Base-by-base conservation (phyloP, 2,888 invertebrate species). In the Aleiodes testaceus region DNA sequence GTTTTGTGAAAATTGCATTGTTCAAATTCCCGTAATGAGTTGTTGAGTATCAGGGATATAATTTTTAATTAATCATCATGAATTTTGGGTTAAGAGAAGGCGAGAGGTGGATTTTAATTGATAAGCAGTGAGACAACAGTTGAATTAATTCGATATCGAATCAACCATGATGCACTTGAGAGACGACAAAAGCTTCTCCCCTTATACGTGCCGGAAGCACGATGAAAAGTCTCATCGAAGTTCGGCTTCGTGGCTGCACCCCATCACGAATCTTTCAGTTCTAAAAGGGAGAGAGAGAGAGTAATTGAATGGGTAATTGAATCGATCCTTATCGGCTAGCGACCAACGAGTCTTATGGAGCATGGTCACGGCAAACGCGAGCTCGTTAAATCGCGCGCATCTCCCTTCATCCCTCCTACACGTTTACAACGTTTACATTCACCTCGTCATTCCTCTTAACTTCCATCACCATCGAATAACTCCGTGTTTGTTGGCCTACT, bases 221-320 rank as follows among this genome's bases (percentile, higher is more conserved):
- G 63, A 50, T 45, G 63, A 22, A 70, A 64, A 74, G 66, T 70
- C 70, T 74, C 63, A 74, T 75, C 70, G 71, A 73, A 75, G 67
- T 75, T 73, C 59, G 73, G 72, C 75, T 77, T 77, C 77, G 75
- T 77, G 76, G 76, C 59, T 77, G 72, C 59, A 69, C 68, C 73
- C 75, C 74, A 77, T 77, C 77, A 77, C 75, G 76, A 77, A 75
- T 75, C 74, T 73, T 70, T 75, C 72, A 18, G 59, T 45, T 63
- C 63, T n/a, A 45, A 44, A 44, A 61, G 70, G 36, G 36, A 36
- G 36, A 36, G 11, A 36, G 36, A 36, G 73, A 68, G 71, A 69
- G 80, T 83, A 83, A 83, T 83, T 82, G 83, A 83, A 83, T 80
- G 79, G 80, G 79, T 82, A 83, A 83, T 83, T 81, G 83, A 81